phyloP scores from a whole-genome alignment of 2,888 invertebrate species.

The Cantharis nigra region DNA sequence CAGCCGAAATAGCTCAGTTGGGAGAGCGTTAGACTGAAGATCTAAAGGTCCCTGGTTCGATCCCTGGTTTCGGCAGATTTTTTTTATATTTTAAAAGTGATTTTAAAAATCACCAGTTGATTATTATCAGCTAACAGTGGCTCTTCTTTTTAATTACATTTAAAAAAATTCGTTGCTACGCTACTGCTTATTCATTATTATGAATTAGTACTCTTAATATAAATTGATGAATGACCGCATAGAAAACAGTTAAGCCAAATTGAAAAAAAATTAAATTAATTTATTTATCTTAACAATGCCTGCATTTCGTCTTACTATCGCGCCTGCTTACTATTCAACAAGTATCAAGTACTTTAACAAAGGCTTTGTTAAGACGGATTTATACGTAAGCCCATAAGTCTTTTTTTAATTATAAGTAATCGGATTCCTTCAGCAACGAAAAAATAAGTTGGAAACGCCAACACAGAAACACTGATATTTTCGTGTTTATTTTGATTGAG shows the following conservation, averaged over 20 bases:
- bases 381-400: neutral
- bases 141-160: too few species aligned
- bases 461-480: neutral
- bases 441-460: neutral
- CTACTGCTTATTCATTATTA: neutral
- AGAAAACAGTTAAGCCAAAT: neutral
- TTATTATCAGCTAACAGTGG: too few species aligned
- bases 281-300: neutral
- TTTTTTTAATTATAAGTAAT: neutral
- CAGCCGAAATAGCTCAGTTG: slow-evolving; percentile 79
- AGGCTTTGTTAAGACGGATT: neutral
- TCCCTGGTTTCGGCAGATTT: slow-evolving; percentile 70
- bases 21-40: slow-evolving; percentile 81
- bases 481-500: neutral
- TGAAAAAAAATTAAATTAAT: neutral
- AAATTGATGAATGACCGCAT: neutral
- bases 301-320: neutral
- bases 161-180: neutral
- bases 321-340: neutral
- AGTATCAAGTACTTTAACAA: neutral
- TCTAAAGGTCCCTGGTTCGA: slow-evolving; percentile 77
- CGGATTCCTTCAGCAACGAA: neutral
- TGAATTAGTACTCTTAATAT: neutral
- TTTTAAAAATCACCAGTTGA: too few species aligned
- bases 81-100: slow-evolving; percentile 25